Evolutionary conservation across 2,113 vertebrate species (phyloP), one percentile per base, ranked within the genome.

Genomic region (Campylomormyrus numenius): DNA sequence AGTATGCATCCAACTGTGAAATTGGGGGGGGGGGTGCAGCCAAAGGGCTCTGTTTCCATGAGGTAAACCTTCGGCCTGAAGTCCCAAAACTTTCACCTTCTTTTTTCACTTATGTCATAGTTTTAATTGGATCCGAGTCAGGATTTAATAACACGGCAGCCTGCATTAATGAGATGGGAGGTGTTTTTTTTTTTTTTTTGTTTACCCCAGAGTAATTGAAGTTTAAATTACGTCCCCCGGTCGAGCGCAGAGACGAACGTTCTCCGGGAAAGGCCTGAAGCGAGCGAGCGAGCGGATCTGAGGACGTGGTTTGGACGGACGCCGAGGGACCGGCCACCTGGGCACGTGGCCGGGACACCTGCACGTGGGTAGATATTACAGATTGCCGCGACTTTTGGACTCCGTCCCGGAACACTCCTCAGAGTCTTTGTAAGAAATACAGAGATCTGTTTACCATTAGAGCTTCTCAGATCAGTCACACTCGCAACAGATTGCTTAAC

Each of bases 191-290:
- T 85, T 39, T 42, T 42, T n/a, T 31, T 31, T 52, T 50, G n/a
- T 87, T 87, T 50, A 31, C 49, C n/a, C 52, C 21, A 17, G 70
- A 85, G 48, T 62, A 90, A 70, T 84, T 21, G 4, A n/a, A 49
- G 62, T 49, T 86, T 74, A 50, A 87, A 90, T 87, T 49, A 87
- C 58, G 53, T 58, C 89, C n/a, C n/a, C 17, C n/a, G 39, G 50
- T 89, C 42, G 56, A 83, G 39, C 53, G 46, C 31, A 62, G 24
- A 27, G 13, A 39, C 4, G 31, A 85, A 62, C 35, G 11, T 13
- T 87, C 48, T n/a, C 62, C 56, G 52, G 85, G 56, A 74, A 77
- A 74, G 89, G 8, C 45, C 62, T 90, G 62, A 90, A 87, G 62
- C 31, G 10, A 77, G 19, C 31, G 19, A 77, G 19, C 27, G 27